These are phyloP conservation scores for Aromia moschata DNA, from an alignment of 2,888 invertebrate genomes.

Conservation along the genomic window DNA sequence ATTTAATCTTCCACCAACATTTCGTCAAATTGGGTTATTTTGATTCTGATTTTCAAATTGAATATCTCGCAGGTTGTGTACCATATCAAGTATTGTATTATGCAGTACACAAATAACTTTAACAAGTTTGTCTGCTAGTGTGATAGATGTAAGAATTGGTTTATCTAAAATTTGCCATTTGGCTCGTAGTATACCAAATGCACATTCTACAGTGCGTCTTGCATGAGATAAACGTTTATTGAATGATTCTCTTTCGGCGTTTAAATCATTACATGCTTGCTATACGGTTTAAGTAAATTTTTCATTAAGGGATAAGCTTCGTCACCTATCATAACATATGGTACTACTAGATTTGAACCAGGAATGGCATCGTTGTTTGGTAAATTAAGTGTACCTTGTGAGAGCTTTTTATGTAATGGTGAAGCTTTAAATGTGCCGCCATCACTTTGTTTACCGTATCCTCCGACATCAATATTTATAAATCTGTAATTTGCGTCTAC, in stretches of 20 bases:
- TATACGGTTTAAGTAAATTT: conserved; percentile 40
- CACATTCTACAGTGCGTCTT: conserved; percentile 55
- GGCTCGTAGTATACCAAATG: conserved; percentile 31
- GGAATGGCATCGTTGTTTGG: conserved; percentile 36
- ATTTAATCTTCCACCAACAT: too few relatives aligned
- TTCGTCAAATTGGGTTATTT: too few relatives aligned
- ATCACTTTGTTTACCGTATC: conserved; percentile 48
- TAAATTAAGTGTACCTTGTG: conserved; percentile 29
- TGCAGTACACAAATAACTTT: conserved; percentile 18
- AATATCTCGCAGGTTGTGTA: too few relatives aligned
- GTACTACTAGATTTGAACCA: conserved; percentile 32
- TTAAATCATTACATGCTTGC: conserved; percentile 22
- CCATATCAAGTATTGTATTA: too few relatives aligned
- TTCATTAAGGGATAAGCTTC: conserved; percentile 34
- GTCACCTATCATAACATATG: conserved; percentile 41
- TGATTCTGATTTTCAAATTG: too few relatives aligned
- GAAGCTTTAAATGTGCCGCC: conserved; percentile 44
- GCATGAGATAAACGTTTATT: conserved; percentile 38
- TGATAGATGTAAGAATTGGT: conserved; percentile 23
- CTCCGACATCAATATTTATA: conserved; percentile 44
- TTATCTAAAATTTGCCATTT: conserved; percentile 36
- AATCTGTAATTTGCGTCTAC: conserved; percentile 45
- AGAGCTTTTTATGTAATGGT: conserved; percentile 33
- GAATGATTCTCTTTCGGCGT: conserved; percentile 31
- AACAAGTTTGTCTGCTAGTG: not conserved